Base-by-base conservation (phyloP, 2,113 vertebrate species). In the Morone chrysops region DNA sequence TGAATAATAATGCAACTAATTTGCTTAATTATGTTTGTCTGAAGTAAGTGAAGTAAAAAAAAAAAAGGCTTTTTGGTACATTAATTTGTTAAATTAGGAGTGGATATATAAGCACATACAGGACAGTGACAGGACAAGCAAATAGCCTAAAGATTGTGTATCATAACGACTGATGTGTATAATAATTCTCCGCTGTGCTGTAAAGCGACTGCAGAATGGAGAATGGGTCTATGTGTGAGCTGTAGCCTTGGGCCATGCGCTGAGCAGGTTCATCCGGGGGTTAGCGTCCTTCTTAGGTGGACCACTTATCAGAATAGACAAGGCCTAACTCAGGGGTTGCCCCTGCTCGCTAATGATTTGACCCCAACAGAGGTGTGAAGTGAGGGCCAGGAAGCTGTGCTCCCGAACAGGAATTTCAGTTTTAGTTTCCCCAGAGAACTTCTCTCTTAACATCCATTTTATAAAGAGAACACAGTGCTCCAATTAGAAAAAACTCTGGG, bases 221-320 rank as follows among this genome's bases (percentile, higher is more conserved):
- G 74, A 53, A 45, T 41, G 67, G 67, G 59, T 3, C 54, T 36
- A 12, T 63, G 13, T 60, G 51, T 5, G 25, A 67, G 86, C 40
- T 40, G 41, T 13, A 76, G 88, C 88, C 88, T 83, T 77, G 86
- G 83, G 86, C 81, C 47, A 22, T 17, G 41, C 31, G 1, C 75
- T 41, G 61, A 77, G 78, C 83, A 84, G 89, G 93, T 91, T 93
- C 91, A 86, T 75, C 16, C 31, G 4, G 47, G 40, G 92, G 92
- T 90, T 79, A 86, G 75, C 10, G 54, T 92, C 89, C 83, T 87
- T 89, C 76, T 83, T 8, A 72, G 72, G n/a, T 77, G 81, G 71
- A 87, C 53, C 82, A 79, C 84, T 91, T 85, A 91, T 91, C 82
- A 90, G 84, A 89, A 83, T 16, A 89, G 91, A 92, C 90, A 88